Conservation (phyloP, 2,113 vertebrate species). For the Choloepus hoffmanni region DNA sequence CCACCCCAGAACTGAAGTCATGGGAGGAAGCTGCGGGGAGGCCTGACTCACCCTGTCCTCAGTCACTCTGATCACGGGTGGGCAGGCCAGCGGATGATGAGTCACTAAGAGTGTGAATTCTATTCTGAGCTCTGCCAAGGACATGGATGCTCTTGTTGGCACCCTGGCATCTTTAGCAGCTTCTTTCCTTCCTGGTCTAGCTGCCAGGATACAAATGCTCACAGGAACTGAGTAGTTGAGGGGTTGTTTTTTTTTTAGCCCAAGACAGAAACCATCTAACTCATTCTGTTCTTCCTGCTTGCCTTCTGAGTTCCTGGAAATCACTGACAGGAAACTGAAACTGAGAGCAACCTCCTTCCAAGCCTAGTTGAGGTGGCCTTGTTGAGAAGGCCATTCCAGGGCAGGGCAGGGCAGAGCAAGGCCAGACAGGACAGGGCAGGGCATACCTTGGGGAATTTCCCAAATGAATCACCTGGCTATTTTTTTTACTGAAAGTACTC, state of each 20-base stretch:
- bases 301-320: constrained; percentile 2
- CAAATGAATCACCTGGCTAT: constrained; percentile 48
- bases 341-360: neutral
- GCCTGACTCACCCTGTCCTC: constrained; percentile 58
- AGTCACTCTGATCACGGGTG: neutral
- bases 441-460: neutral
- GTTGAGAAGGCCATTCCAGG: neutral
- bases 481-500: neutral
- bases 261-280: neutral
- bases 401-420: neutral
- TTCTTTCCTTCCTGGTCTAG: constrained; percentile 20
- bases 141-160: constrained; percentile 46
- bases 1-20: neutral
- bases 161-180: constrained; percentile 6
- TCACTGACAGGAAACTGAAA: neutral
- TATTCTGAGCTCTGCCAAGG: constrained; percentile 69
- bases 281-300: neutral
- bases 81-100: constrained; percentile 45
- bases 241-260: neutral
- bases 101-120: constrained; percentile 38
- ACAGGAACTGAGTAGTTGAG: neutral
- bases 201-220: constrained; percentile 27
- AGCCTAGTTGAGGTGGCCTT: accelerated
- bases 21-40: neutral
- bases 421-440: neutral